phyloP scores from a whole-genome alignment of 2,888 invertebrate species.

The Pterobdella sp. region DNA sequence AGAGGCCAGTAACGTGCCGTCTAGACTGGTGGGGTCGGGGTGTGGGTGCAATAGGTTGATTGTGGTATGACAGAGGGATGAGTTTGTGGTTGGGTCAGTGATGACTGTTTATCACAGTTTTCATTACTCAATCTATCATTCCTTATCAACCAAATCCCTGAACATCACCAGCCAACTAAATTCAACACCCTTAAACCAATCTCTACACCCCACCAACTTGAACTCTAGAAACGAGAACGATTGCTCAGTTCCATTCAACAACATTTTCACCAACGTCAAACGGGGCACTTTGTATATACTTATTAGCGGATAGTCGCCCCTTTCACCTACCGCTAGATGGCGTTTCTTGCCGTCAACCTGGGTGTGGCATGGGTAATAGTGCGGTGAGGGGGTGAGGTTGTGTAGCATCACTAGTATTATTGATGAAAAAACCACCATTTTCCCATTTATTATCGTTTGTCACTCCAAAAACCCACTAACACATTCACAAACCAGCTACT shows the following conservation, averaged over 20 bases:
- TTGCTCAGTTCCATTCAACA: constrained; percentile 67
- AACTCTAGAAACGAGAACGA: constrained; percentile 63
- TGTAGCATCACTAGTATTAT: too few species aligned
- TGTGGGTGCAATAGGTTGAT: not conserved
- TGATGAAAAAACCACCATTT: too few species aligned
- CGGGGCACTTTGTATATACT: constrained; percentile 76
- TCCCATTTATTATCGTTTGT: too few species aligned
- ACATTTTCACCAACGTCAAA: constrained; percentile 64
- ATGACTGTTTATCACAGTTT: too few species aligned
- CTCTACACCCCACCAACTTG: constrained; percentile 43
- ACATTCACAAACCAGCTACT: too few species aligned
- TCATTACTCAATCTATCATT: too few species aligned
- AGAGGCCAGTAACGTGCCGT: constrained; percentile 71
- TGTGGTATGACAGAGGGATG: too few species aligned
- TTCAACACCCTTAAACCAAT: not conserved
- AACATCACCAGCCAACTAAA: too few species aligned
- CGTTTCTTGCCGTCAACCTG: constrained; percentile 54
- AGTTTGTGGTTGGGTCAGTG: too few species aligned
- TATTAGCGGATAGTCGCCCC: constrained; percentile 65
- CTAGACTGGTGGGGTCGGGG: constrained; percentile 57
- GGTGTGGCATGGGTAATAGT: not conserved
- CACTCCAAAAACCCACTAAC: too few species aligned
- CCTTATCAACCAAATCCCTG: too few species aligned
- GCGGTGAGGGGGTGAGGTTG: too few species aligned
- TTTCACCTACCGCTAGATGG: constrained; percentile 78